Percentiles rank a stretch among this genome's conserved stretches.
Evolutionary conservation across 1,140 invertebrate species (phyloP).

Genomic region (Callitettix versicolor): DNA sequence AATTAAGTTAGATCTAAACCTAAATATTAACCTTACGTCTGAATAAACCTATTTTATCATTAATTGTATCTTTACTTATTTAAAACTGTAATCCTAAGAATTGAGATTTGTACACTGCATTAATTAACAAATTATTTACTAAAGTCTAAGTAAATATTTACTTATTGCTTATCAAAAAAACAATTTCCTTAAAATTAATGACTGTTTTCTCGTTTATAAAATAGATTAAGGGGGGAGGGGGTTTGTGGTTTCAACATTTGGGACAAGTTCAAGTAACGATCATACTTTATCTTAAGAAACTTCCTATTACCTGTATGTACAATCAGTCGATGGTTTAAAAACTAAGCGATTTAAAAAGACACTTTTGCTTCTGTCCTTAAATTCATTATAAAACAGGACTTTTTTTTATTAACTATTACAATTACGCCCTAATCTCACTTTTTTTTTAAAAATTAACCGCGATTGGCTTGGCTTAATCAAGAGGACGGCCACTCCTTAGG

Average conservation of each 20-base stretch:
- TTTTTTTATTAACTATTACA: slow-evolving; percentile 19
- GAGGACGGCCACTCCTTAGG: slow-evolving; percentile 45
- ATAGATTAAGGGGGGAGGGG: slow-evolving; percentile 18
- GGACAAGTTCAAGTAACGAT: slow-evolving; percentile 28
- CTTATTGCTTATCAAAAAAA: slow-evolving; percentile 26
- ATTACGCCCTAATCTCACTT: slow-evolving; percentile 28
- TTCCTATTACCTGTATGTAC: slow-evolving; percentile 31
- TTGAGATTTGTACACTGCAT: slow-evolving; percentile 25
- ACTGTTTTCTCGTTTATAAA: slow-evolving; percentile 19
- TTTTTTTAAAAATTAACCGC: slow-evolving; percentile 18
- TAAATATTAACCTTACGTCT: slow-evolving; percentile 26
- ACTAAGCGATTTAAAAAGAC: slow-evolving; percentile 25
- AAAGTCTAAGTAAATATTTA: slow-evolving; percentile 24
- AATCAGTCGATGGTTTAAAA: slow-evolving; percentile 27
- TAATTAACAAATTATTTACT: slow-evolving; percentile 17
- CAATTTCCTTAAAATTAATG: slow-evolving; percentile 28
- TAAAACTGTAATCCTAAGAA: slow-evolving; percentile 25
- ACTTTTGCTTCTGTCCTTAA: slow-evolving; percentile 23
- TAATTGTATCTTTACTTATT: slow-evolving; percentile 19
- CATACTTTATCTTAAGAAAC: slow-evolving; percentile 27
- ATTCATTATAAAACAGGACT: slow-evolving; percentile 10
- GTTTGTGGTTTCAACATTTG: slow-evolving; percentile 15
- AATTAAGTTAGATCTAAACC: slow-evolving; percentile 23
- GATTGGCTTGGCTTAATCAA: slow-evolving; percentile 33
- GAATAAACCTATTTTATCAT: slow-evolving; percentile 26